These are phyloP conservation scores for Propithecus coquereli DNA, from an alignment of 2,113 vertebrate species.

Conservation along the genomic window DNA sequence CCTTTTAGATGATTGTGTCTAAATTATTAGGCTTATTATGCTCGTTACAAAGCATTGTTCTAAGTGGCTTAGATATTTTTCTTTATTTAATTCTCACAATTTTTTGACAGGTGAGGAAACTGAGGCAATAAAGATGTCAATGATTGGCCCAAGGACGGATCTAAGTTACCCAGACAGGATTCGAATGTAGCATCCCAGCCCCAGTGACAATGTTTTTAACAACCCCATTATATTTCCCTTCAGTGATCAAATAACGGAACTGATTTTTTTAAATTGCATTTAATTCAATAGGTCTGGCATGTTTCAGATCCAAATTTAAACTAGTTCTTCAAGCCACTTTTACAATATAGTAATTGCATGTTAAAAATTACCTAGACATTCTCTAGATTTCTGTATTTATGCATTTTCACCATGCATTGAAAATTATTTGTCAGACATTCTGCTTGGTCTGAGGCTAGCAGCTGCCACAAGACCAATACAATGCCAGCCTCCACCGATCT, in stretches of 20 bases:
- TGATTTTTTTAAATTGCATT: not conserved
- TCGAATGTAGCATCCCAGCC: not conserved
- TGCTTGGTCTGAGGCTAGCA: too few species aligned
- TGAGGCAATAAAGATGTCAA: not conserved
- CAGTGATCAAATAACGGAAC: not conserved
- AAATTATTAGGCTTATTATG: not conserved
- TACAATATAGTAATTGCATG: not conserved
- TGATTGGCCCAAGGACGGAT: not conserved
- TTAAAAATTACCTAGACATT: not conserved
- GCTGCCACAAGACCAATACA: not conserved
- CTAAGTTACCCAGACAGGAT: not conserved
- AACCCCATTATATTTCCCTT: not conserved
- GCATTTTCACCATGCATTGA: not conserved
- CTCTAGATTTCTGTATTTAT: not conserved
- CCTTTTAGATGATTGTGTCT: not conserved
- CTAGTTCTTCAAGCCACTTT: not conserved
- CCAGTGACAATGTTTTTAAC: not conserved
- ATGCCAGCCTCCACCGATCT: not conserved
- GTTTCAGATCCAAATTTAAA: not conserved
- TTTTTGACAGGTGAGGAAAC: not conserved
- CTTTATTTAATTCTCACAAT: not conserved
- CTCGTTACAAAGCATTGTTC: not conserved
- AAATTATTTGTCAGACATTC: not conserved
- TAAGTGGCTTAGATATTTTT: not conserved
- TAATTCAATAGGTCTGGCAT: not conserved